Conservation (phyloP, 2,113 vertebrate species). For the Vanacampus margaritifer region DNA sequence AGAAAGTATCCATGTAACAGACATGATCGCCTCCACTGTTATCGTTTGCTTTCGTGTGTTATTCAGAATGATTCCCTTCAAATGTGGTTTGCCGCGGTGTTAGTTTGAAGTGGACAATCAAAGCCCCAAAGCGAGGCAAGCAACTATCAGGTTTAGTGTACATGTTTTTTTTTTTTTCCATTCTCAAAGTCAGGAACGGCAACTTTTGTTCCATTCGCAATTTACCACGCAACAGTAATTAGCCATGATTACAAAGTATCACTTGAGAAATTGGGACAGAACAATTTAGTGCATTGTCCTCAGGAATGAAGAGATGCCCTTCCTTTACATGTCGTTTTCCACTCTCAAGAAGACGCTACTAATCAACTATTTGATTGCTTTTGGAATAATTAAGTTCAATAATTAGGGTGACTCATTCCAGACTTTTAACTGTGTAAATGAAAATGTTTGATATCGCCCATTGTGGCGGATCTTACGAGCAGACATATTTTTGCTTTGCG, state of each 20-base stretch:
- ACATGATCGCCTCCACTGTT: not conserved
- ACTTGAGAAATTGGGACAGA: conserved; percentile 69
- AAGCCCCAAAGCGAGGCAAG: not conserved
- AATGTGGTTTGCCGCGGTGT: not conserved
- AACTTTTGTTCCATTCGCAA: conserved; percentile 41
- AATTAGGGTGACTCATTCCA: conserved; percentile 35
- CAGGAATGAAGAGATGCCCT: conserved; percentile 58
- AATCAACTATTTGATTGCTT: conserved; percentile 59
- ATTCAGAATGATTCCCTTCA: not conserved
- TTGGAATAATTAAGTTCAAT: conserved; percentile 47
- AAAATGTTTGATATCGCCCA: not conserved
- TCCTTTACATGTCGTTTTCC: conserved; percentile 37
- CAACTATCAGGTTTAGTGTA: not conserved
- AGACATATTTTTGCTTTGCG: not conserved
- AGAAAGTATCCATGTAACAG: not conserved
- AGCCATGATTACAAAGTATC: conserved; percentile 68
- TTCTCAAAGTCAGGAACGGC: conserved; percentile 29
- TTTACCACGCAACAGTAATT: conserved; percentile 61
- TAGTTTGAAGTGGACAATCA: not conserved
- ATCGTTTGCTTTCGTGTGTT: not conserved
- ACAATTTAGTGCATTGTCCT: conserved; percentile 62
- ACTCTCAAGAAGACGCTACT: conserved; percentile 36
- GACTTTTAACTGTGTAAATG: conserved; percentile 9
- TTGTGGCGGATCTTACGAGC: not conserved
- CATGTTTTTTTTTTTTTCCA: conserved; percentile 28